phyloP scores from a whole-genome alignment of 2,888 invertebrate genomes.

The Taphrorychus bicolor region DNA sequence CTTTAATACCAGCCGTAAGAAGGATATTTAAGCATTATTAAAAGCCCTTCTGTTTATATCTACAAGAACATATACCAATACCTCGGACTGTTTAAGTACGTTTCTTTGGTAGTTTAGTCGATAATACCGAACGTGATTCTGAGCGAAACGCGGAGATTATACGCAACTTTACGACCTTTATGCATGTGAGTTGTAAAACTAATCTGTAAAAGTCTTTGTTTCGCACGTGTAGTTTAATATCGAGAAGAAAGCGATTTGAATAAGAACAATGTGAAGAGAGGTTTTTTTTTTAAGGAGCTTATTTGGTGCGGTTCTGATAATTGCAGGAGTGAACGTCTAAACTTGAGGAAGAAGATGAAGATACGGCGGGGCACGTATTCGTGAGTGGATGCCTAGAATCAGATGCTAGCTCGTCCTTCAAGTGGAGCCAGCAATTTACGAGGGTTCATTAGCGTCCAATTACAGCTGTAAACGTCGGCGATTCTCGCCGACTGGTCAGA shows the following conservation, averaged over 20 bases:
- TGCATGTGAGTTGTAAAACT: conserved; percentile 4
- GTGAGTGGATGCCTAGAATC: neutral
- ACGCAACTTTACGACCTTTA: conserved; percentile 7
- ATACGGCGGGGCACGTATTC: neutral
- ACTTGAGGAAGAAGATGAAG: neutral
- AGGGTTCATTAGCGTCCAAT: conserved; percentile 40
- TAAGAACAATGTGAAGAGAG: neutral
- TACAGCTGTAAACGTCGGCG: conserved; percentile 40
- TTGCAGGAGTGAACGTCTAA: no score
- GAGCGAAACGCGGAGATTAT: conserved; percentile 5
- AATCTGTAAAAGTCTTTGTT: conserved; percentile 9
- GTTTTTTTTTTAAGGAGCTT: no score
- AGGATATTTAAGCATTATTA: neutral
- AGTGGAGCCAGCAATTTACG: conserved; percentile 31
- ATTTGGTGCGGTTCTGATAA: no score
- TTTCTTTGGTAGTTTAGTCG: neutral
- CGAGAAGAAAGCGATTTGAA: conserved; percentile 4
- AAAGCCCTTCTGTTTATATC: neutral
- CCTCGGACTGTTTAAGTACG: neutral
- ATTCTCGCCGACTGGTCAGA: conserved; percentile 33
- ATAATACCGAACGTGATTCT: conserved; percentile 1
- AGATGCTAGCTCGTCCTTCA: neutral
- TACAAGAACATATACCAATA: neutral
- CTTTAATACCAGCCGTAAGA: neutral
- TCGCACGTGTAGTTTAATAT: conserved; percentile 3